Percentiles rank a stretch among this genome's conserved stretches.
These are phyloP conservation scores for Falcunculus frontatus DNA, from an alignment of 2,113 vertebrate species.

Conservation along the genomic window DNA sequence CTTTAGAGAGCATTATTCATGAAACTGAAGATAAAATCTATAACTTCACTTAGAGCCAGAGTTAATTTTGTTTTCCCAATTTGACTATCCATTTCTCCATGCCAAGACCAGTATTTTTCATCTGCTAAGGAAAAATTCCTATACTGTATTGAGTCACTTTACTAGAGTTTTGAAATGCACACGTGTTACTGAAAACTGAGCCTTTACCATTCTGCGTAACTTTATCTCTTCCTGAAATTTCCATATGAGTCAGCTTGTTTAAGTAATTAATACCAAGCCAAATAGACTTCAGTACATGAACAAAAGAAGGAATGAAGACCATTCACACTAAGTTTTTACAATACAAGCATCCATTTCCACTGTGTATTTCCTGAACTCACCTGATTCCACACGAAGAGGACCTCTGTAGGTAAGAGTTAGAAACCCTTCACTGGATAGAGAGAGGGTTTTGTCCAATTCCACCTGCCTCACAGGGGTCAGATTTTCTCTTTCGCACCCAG, in stretches of 20 bases:
- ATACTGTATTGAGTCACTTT: not conserved
- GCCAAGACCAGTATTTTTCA: not conserved
- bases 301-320: not conserved
- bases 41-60: not conserved
- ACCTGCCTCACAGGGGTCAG: slow-evolving; percentile 62
- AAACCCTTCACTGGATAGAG: slow-evolving; percentile 82
- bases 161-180: not conserved
- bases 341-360: not conserved
- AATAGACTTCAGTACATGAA: not conserved
- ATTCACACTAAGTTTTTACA: not conserved
- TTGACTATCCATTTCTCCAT: not conserved
- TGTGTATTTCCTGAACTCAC: slow-evolving; percentile 54
- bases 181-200: not conserved
- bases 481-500: slow-evolving; percentile 81
- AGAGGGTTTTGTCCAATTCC: slow-evolving; percentile 76
- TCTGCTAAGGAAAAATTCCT: not conserved
- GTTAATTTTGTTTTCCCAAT: not conserved
- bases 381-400: slow-evolving; percentile 37
- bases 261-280: not conserved
- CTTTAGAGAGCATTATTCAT: not conserved
- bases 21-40: not conserved
- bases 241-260: not conserved
- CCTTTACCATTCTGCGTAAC: not conserved
- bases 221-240: not conserved
- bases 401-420: slow-evolving; percentile 87